Evolutionary conservation across 2,888 invertebrate genomes (phyloP), one percentile per base, ranked within the genome.

Genomic region (Nomada goodeniana): DNA sequence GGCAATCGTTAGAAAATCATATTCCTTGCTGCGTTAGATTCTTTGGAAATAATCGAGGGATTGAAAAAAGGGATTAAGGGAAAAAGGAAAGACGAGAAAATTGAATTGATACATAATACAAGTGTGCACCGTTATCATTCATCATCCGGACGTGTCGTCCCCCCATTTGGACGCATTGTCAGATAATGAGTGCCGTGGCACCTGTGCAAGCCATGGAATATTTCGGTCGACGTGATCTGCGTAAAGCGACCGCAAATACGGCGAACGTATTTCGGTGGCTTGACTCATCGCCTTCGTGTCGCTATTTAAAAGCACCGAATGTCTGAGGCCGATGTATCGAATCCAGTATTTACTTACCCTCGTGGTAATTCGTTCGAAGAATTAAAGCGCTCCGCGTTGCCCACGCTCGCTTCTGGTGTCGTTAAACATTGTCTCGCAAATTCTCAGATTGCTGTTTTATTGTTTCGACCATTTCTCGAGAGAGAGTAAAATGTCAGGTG

Each of bases 151-250:
- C 61, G 55, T 36, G 29, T 36, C 36, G 61, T 68, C 55, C 67
- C 36, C 15, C 52, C 18, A 18, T n/a, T 47, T 42, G 2, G 13
- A 15, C 23, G 47, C 36, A 36, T 36, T 36, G 36, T 36, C 42
- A 36, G 75, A 76, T 82, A 82, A 82, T 50, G 52, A 82, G 23
- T 36, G 44, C 20, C 26, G 63, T 50, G 59, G 60, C 82, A 76
- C 82, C 82, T 82, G 82, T 75, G 72, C 75, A 75, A 82, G 50
- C 82, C 47, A 61, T 75, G 82, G 82, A 82, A 82, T 82, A 82
- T 82, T 82, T 82, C 44, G 4, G 72, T 65, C 82, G 74, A 26
- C 67, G 60, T 9, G 77, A 76, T 77, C 47, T 47, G 65, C 75
- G 80, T 60, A 52, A 73, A 80, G 29, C 80, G 80, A 44, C 67